phyloP scores from a whole-genome alignment of 2,888 invertebrate genomes.

The Drosophila ustulata region DNA sequence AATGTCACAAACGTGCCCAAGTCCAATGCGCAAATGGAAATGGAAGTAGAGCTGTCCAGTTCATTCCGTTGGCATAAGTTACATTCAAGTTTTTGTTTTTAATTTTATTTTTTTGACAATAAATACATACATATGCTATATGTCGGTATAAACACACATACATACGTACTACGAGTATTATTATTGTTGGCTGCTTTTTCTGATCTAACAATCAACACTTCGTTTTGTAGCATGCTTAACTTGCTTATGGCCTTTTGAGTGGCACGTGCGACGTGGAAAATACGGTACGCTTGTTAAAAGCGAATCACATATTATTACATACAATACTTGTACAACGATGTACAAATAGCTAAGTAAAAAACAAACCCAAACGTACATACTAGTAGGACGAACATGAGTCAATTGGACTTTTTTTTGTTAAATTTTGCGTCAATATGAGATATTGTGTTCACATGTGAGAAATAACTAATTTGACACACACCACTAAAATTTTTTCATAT shows the following conservation, averaged over 20 bases:
- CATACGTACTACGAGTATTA: background rate
- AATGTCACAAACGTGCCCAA: constrained; percentile 68
- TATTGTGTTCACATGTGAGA: too few species aligned
- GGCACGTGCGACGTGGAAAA: constrained; percentile 50
- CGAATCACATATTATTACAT: constrained; percentile 55
- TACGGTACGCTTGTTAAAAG: constrained; percentile 3
- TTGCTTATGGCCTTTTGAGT: background rate
- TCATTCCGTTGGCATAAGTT: constrained; percentile 36
- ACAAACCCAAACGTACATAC: constrained; percentile 15
- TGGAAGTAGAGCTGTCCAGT: constrained; percentile 41
- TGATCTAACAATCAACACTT: constrained; percentile 28
- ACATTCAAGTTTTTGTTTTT: constrained; percentile 44
- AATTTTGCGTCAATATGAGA: too few species aligned
- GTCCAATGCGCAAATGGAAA: constrained; percentile 53
- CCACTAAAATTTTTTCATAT: too few species aligned
- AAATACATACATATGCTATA: too few species aligned
- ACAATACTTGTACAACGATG: background rate
- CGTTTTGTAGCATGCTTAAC: background rate
- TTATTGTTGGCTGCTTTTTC: constrained; percentile 19
- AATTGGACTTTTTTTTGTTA: too few species aligned
- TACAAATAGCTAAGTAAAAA: constrained; percentile 4
- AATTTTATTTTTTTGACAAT: background rate
- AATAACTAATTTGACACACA: too few species aligned
- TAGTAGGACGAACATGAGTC: constrained; percentile 23
- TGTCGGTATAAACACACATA: too few species aligned